Conservation (phyloP, 2,797 vertebrate genomes). For the Graptemys geographica region DNA sequence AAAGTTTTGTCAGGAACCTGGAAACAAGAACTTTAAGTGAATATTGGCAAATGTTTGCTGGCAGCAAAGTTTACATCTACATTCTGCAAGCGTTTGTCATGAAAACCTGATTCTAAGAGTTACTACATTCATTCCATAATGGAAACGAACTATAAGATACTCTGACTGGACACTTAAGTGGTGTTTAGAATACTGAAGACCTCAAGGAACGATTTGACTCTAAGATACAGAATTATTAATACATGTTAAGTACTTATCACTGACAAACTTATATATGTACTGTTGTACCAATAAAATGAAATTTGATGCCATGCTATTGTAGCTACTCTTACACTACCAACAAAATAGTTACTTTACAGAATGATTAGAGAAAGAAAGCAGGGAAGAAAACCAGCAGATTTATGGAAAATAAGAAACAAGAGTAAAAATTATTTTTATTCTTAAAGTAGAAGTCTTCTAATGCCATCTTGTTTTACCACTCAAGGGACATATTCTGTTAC, state of each 20-base stretch:
- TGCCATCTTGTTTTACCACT: slow-evolving; percentile 18
- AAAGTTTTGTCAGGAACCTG: neutral
- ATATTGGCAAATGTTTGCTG: slow-evolving; percentile 9
- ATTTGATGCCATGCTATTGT: rapidly evolving
- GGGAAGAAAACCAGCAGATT: slow-evolving; percentile 17
- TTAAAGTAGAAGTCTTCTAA: neutral
- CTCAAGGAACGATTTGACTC: neutral
- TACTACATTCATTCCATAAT: neutral
- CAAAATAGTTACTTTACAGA: neutral
- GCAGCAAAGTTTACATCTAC: slow-evolving; percentile 12
- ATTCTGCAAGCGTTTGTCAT: neutral
- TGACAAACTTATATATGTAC: neutral
- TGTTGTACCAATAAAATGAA: neutral
- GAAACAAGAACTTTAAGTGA: neutral
- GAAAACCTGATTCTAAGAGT: neutral
- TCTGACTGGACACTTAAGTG: too few species aligned
- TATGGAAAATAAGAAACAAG: slow-evolving; percentile 25
- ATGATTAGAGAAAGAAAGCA: neutral
- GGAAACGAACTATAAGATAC: neutral
- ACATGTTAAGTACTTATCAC: neutral
- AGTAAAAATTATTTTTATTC: neutral
- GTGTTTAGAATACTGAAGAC: neutral
- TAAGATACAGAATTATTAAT: neutral
- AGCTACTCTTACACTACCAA: neutral
- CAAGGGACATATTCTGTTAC: slow-evolving; percentile 16